Percentiles rank a stretch among this genome's conserved stretches.
These are phyloP conservation scores for Halcyon chelicuti DNA, from an alignment of 2,797 vertebrate genomes.

Conservation along the genomic window DNA sequence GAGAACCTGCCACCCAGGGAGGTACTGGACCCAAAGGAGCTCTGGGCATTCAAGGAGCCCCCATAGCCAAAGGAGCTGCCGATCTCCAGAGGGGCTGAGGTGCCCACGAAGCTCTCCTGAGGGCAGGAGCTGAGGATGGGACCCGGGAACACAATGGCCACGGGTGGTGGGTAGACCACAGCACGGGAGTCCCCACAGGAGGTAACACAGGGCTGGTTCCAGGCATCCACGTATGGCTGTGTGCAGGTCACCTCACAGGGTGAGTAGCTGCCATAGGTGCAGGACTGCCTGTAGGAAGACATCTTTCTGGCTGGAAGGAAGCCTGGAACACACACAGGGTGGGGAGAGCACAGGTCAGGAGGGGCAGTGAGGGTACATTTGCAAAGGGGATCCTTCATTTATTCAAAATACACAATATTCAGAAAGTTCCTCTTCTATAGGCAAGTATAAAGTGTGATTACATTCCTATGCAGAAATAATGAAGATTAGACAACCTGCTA, in stretches of 20 bases:
- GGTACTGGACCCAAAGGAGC: fast-evolving
- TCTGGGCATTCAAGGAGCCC: background rate
- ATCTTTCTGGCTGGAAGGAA: background rate
- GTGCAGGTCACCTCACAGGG: background rate
- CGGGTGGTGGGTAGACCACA: background rate
- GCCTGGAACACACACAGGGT: background rate
- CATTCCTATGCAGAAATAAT: background rate
- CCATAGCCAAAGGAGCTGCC: background rate
- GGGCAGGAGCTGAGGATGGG: slow-evolving; percentile 19
- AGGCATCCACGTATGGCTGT: fast-evolving
- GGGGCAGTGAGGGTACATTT: fast-evolving
- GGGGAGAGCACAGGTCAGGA: background rate
- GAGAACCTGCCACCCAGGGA: background rate
- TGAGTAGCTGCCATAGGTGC: background rate
- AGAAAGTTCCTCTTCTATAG: background rate
- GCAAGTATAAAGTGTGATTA: background rate
- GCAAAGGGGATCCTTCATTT: background rate
- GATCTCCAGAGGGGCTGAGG: background rate
- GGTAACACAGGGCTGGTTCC: background rate
- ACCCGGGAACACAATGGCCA: background rate
- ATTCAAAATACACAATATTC: too few species aligned
- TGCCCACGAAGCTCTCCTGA: background rate
- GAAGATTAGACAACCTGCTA: background rate
- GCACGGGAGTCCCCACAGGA: background rate
- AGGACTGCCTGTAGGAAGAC: background rate